phyloP scores from a whole-genome alignment of 2,888 invertebrate species.

The Hofmannophila pseudospretella region DNA sequence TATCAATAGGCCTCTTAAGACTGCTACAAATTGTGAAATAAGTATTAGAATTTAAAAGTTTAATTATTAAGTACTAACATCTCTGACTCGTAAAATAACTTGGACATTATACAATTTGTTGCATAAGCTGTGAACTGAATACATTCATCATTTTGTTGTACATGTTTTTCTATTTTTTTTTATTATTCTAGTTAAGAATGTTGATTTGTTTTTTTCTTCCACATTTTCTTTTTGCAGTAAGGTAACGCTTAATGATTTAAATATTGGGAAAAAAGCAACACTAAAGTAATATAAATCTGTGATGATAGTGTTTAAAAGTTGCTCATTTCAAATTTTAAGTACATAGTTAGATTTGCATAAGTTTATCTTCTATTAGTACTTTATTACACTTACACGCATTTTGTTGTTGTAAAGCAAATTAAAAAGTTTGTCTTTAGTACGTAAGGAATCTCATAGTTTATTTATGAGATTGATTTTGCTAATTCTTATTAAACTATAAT shows the following conservation, averaged over 20 bases:
- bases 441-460: not conserved
- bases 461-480: no score
- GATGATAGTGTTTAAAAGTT: constrained; percentile 42
- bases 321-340: constrained; percentile 65
- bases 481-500: no score
- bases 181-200: constrained; percentile 21
- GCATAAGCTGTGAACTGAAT: constrained; percentile 37
- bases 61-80: constrained; percentile 14
- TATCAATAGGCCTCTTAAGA: constrained; percentile 22
- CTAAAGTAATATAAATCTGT: constrained; percentile 10
- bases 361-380: constrained; percentile 23
- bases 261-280: not conserved
- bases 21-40: constrained; percentile 37
- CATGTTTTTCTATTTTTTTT: constrained; percentile 26
- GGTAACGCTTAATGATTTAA: not conserved
- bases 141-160: constrained; percentile 51
- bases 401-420: not conserved
- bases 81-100: not conserved
- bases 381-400: constrained; percentile 12
- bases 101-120: constrained; percentile 3
- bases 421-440: not conserved
- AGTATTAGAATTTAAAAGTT: constrained; percentile 29
- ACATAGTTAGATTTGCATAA: constrained; percentile 32
- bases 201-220: constrained; percentile 9
- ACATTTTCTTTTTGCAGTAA: constrained; percentile 3